Base-by-base conservation (phyloP, 1,140 invertebrate genomes). In the Drosophila ambigua region DNA sequence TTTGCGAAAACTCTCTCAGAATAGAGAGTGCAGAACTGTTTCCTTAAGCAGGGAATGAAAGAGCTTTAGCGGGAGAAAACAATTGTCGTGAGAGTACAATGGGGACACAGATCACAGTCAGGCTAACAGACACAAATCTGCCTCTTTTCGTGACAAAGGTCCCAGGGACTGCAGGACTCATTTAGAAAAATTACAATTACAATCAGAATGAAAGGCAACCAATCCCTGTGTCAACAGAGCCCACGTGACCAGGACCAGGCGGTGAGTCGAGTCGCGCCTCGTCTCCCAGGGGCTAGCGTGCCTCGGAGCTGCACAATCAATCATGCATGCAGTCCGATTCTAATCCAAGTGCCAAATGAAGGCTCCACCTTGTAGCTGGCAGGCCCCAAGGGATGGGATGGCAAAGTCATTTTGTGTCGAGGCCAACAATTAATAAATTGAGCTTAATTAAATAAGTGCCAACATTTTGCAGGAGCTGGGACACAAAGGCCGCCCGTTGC, bases 241-340 rank as follows among this genome's bases (percentile, higher is more conserved):
- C 59, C 63, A 54, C 23, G 44, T 24, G 11, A 49, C 44, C 23
- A 44, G 49, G 26, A 20, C 39, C 53, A 15, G 35, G 11, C 45
- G 20, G 20, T 16, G 23, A 4, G 23, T 24, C 20, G 20, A 20
- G 20, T 20, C 20, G 0, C 1, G 20, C 2, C 20, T 20, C 20
- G 0, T 20, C 20, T 20, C 20, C 53, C 13, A 26, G 20, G n/a
- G 61, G 53, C 31, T 62, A 13, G 77, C 35, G 59, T 50, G 43
- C 31, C 61, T 39, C 63, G 46, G 15, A 46, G 26, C 11, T 5
- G 11, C 48, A 55, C 78, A 68, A 85, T 85, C 82, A 85, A 85
- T 85, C 82, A 85, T 72, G 57, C 81, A 87, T 72, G 57, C 51
- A 46, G 28, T 23, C 31, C 48, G 60, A 77, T 85, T 79, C 45